Evolutionary conservation across 2,797 vertebrate genomes (phyloP), one percentile per base, ranked within the genome.

Genomic region (Megalops cyprinoides): DNA sequence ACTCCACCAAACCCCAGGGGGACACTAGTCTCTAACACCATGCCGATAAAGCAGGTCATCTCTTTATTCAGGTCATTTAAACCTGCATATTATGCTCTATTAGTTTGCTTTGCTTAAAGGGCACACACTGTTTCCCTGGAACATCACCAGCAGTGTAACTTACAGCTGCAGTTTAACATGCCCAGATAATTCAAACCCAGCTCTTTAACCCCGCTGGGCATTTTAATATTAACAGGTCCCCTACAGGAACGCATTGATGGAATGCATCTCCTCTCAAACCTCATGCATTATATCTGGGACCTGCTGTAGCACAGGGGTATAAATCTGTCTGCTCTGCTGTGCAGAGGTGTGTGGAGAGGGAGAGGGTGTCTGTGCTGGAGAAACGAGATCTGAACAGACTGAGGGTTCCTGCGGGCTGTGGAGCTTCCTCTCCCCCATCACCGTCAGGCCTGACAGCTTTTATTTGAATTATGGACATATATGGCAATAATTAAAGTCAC

Each of bases 41-140:
- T 15, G 1, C 37, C 5, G 10, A 44, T 42, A 44, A n/a, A 71
- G n/a, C 7, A 44, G 67, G 39, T 23, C 44, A 39, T 9, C 18
- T 31, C 67, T 71, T 71, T 71, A 42, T 44, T 71, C n/a, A 20
- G 37, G 39, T 5, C 42, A 23, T 42, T 71, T 71, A 71, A 71
- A 71, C 10, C 20, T n/a, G 67, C n/a, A 39, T 44, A 2, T 71
- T 71, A 71, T 44, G 67, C 44, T 71, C 37, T 42, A 71, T 71
- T 71, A 71, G 44, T 42, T 71, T 42, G 20, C 67, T 39, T n/a
- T n/a, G 37, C 6, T 71, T 42, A 44, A 42, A 69, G 65, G 34
- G 15, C 62, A 14, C 65, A 18, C 20, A 9, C 39, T 37, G 67
- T 23, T 71, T 42, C 67, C n/a, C 67, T 39, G 39, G 12, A n/a